Base-by-base conservation (phyloP, 2,888 invertebrate genomes). In the Clunio marinus region DNA sequence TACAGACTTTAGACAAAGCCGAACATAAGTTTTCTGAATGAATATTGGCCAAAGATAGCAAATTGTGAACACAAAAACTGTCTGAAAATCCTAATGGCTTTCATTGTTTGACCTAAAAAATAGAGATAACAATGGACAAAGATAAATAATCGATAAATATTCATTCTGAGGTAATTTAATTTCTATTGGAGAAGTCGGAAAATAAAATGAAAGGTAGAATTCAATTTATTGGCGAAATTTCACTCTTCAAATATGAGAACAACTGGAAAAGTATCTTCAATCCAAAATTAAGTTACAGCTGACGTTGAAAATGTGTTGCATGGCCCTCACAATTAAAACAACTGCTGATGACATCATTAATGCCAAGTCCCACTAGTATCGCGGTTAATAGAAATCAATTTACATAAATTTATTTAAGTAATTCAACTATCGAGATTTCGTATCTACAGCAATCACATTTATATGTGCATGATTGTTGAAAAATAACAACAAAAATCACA, bases 141-240 rank as follows among this genome's bases (percentile, higher is more conserved):
- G 57, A 57, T 27, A 57, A 57, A 41, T 62, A 62, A 62, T 62
- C 62, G 62, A 62, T 62, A 62, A 62, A 62, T 62, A 62, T 62
- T 62, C 62, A 37, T 62, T 10, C 22, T 24, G 62, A 60, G 25
- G 28, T 60, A 60, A 60, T 60, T 60, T 60, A 37, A 62, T 62
- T 62, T 62, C 41, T 41, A 15, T n/a, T 15, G 10, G 10, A 8
- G 32, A 10, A 32, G 32, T 8, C 5, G 10, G 32, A 5, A 32
- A 5, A 32, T 8, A 10, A 32, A 32, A 8, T 32, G 7, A 10
- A 32, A 10, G 7, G 10, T 32, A 32, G 10, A 32, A 32, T 32
- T 32, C 10, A 32, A 32, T 32, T 32, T 32, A 32, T 32, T 10
- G 32, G 10, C 32, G 7, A n/a, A n/a, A n/a, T n/a, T n/a, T n/a